Evolutionary conservation across 2,113 vertebrate species (phyloP).

Genomic region (Seriola aureovittata): DNA sequence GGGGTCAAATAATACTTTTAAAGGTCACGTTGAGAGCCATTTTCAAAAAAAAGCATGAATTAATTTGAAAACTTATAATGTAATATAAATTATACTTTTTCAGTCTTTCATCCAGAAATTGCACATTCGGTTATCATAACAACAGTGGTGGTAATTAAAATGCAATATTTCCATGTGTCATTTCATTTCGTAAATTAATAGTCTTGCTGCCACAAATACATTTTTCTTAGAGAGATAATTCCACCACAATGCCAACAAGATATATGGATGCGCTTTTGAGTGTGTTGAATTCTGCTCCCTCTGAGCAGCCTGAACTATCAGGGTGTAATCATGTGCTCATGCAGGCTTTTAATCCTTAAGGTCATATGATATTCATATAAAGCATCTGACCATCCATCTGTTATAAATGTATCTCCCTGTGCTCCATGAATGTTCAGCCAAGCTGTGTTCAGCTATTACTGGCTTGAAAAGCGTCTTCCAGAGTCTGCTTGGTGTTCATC

Average conservation of each 20-base stretch:
- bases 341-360: not conserved
- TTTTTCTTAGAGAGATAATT: not conserved
- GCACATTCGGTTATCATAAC: too few relatives aligned
- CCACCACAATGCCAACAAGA: too few relatives aligned
- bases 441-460: slow-evolving; percentile 3
- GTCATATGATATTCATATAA: not conserved
- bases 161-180: too few relatives aligned
- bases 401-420: not conserved
- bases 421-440: not conserved
- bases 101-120: too few relatives aligned
- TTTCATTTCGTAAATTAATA: not conserved
- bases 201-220: not conserved
- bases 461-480: not conserved
- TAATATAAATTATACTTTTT: too few relatives aligned
- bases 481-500: slow-evolving; percentile 10
- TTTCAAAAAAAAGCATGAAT: too few relatives aligned
- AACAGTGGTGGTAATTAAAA: too few relatives aligned
- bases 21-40: too few relatives aligned
- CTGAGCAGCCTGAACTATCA: not conserved
- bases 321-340: not conserved
- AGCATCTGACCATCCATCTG: not conserved
- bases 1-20: too few relatives aligned
- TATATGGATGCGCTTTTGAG: too few relatives aligned
- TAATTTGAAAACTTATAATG: too few relatives aligned
- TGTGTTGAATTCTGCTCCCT: not conserved